phyloP scores from a whole-genome alignment of 2,797 vertebrate genomes.

The Poeciliopsis infans region DNA sequence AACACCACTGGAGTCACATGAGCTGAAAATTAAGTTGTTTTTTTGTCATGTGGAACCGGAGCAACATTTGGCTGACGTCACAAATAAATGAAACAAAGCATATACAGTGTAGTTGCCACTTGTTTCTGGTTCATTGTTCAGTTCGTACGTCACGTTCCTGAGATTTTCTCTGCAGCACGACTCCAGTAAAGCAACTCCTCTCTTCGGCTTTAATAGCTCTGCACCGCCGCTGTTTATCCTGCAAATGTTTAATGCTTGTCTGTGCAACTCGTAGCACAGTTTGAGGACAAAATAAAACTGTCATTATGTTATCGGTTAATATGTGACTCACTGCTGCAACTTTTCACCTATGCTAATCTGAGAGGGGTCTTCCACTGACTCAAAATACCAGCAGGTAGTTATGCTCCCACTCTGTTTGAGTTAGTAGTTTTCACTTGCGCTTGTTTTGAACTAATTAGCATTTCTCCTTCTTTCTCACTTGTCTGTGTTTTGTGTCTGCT shows the following conservation, averaged over 20 bases:
- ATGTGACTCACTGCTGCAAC: conserved; percentile 50
- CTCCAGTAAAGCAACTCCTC: not conserved
- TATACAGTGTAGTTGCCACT: not conserved
- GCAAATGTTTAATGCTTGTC: not conserved
- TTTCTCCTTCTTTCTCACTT: conserved; percentile 14
- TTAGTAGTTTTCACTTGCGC: conserved; percentile 10
- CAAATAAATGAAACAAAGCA: not conserved
- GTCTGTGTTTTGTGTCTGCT: conserved; percentile 6
- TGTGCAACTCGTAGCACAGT: not conserved
- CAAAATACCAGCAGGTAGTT: conserved; percentile 52
- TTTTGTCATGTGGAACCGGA: not conserved
- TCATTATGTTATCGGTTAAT: conserved; percentile 24
- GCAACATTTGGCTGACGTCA: not conserved
- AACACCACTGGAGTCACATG: not conserved
- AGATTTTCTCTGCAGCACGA: not conserved
- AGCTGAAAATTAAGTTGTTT: not conserved
- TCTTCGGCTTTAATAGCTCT: not conserved
- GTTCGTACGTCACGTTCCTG: not conserved
- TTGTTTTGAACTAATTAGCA: not conserved
- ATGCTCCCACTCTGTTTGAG: conserved; percentile 25
- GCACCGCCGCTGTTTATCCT: not conserved
- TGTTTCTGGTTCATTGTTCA: conserved; percentile 1
- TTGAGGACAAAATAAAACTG: conserved; percentile 8
- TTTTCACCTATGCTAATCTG: conserved; percentile 25
- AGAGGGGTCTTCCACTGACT: conserved; percentile 68